Evolutionary conservation across 2,113 vertebrate genomes (phyloP).

Genomic region (Cygnus buccinator): DNA sequence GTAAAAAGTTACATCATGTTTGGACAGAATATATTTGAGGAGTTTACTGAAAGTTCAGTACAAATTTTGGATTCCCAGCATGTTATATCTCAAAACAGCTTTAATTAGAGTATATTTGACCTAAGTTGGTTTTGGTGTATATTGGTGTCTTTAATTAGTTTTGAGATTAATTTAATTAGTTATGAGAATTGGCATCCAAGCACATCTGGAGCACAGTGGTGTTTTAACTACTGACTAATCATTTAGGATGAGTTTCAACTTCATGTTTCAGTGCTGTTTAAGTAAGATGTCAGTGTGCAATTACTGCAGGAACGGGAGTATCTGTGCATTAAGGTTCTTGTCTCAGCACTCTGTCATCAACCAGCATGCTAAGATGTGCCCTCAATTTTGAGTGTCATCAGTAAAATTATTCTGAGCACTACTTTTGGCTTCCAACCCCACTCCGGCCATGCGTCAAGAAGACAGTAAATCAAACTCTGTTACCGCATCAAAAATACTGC

Average conservation of each 20-base stretch:
- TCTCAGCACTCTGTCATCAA: not conserved
- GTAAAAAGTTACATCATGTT: not conserved
- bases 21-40: not conserved
- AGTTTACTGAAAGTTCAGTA: not conserved
- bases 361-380: not conserved
- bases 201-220: not conserved
- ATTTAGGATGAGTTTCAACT: not conserved
- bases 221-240: conserved; percentile 11
- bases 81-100: not conserved
- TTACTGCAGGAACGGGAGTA: not conserved
- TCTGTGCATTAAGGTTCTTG: not conserved
- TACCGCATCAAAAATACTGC: not conserved
- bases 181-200: not conserved
- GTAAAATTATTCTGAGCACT: not conserved
- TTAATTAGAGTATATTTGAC: not conserved
- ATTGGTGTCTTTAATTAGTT: not conserved
- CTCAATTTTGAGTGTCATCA: not conserved
- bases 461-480: not conserved
- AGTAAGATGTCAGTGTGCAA: not conserved
- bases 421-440: not conserved
- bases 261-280: not conserved
- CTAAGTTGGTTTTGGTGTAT: not conserved
- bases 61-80: not conserved
- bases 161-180: not conserved
- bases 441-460: rapidly evolving